Evolutionary conservation across 2,113 vertebrate genomes (phyloP).

Genomic region (Macquaria ambigua): DNA sequence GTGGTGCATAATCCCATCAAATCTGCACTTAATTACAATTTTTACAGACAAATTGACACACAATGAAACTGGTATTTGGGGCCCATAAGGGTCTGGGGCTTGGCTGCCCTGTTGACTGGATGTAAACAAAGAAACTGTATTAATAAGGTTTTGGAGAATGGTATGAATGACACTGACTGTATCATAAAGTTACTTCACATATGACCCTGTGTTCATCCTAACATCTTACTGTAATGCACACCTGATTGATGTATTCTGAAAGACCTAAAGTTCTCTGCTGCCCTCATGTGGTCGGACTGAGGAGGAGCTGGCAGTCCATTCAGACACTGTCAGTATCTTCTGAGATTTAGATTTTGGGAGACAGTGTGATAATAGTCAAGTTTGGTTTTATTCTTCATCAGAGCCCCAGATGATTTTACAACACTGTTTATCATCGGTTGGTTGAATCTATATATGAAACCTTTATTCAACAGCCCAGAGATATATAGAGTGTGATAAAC

Average conservation of each 20-base stretch:
- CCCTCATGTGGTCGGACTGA: conserved; percentile 54
- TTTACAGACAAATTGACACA: conserved; percentile 13
- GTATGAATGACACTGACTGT: neutral
- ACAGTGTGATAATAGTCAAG: neutral
- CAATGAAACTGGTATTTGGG: conserved; percentile 3
- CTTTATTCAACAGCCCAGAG: neutral
- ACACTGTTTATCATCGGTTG: neutral
- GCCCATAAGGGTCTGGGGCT: neutral
- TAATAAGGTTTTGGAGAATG: neutral
- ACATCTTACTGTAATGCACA: neutral
- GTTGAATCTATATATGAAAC: neutral
- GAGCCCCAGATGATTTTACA: neutral
- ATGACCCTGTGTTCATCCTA: neutral
- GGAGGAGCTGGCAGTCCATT: neutral
- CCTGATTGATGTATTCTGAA: neutral
- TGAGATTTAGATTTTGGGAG: neutral
- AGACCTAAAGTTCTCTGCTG: conserved; percentile 60
- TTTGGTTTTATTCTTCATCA: neutral
- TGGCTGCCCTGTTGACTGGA: neutral
- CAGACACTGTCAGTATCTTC: neutral
- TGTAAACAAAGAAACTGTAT: conserved; percentile 1
- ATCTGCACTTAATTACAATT: conserved; percentile 24
- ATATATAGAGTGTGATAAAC: neutral
- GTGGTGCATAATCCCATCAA: neutral
- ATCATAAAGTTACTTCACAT: neutral